A percentile compares a stretch with the other conserved stretches of the same genome.
Evolutionary conservation across 2,797 vertebrate species (phyloP).

Genomic region (Crenichthys baileyi): DNA sequence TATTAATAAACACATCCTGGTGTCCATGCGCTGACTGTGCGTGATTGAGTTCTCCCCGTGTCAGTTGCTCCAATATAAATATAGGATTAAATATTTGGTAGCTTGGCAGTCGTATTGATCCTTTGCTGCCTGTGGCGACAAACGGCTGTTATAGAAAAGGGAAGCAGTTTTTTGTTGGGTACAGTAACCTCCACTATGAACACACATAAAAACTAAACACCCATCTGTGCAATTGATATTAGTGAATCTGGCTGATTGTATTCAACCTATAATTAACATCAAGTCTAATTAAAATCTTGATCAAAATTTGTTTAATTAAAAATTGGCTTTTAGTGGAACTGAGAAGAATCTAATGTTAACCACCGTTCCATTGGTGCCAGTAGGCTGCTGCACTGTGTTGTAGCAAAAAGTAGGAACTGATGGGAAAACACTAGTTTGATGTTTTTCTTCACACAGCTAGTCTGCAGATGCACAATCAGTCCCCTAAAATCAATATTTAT

Average conservation of each 20-base stretch:
- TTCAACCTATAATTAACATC: conserved; percentile 50
- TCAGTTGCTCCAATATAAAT: conserved; percentile 56
- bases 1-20: conserved; percentile 51
- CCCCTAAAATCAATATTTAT: neutral
- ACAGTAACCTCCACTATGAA: conserved; percentile 12
- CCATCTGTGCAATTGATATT: conserved; percentile 16
- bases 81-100: conserved; percentile 54
- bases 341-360: conserved; percentile 27
- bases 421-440: neutral
- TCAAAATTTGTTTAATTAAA: conserved; percentile 45
- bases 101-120: conserved; percentile 55
- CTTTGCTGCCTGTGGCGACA: conserved; percentile 37
- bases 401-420: too few relatives aligned
- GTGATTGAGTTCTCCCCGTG: conserved; percentile 24
- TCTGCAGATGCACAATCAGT: neutral
- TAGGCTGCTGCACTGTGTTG: neutral
- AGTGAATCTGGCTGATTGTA: conserved; percentile 43
- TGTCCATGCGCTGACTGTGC: conserved; percentile 16
- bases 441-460: neutral
- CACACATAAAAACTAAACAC: conserved; percentile 28
- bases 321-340: neutral
- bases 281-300: conserved; percentile 56
- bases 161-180: conserved; percentile 33
- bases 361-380: conserved; percentile 4
- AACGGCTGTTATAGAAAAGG: conserved; percentile 19